Evolutionary conservation across 2,113 vertebrate genomes (phyloP).

Genomic region (Arizona elegans): DNA sequence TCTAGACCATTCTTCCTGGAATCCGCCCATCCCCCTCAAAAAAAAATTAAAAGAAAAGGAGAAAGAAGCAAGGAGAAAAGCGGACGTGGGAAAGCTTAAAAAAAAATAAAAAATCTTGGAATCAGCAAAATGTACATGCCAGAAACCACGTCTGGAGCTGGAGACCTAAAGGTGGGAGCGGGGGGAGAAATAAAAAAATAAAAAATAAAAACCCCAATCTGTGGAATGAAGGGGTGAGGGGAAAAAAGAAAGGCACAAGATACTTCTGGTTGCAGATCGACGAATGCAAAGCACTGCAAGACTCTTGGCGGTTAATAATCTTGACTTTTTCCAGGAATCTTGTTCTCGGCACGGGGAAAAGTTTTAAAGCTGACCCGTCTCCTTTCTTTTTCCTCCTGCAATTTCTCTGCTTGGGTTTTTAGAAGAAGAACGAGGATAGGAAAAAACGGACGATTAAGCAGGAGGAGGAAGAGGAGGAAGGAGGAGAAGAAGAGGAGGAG

Average conservation of each 20-base stretch:
- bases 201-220: background rate
- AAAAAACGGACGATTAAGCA: background rate
- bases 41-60: background rate
- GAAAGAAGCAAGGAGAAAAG: constrained; percentile 19
- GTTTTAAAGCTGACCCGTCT: background rate
- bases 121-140: constrained; percentile 22
- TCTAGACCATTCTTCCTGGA: background rate
- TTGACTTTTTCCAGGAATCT: background rate
- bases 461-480: too few relatives aligned
- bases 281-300: background rate
- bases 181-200: accelerated
- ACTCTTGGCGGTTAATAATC: too few relatives aligned
- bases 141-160: background rate
- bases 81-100: constrained; percentile 41
- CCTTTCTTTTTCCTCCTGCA: background rate
- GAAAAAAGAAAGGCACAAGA: too few relatives aligned
- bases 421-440: background rate
- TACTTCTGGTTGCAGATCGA: background rate
- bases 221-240: background rate
- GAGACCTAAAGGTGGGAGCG: too few relatives aligned
- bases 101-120: constrained; percentile 40
- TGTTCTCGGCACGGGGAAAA: background rate
- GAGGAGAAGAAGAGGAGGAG: background rate
- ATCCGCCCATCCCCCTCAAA: background rate
- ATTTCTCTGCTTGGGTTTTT: background rate